Percentiles rank a stretch among this genome's conserved stretches.
Conservation (phyloP, 1,140 invertebrate genomes). For the Drosophila orena region DNA sequence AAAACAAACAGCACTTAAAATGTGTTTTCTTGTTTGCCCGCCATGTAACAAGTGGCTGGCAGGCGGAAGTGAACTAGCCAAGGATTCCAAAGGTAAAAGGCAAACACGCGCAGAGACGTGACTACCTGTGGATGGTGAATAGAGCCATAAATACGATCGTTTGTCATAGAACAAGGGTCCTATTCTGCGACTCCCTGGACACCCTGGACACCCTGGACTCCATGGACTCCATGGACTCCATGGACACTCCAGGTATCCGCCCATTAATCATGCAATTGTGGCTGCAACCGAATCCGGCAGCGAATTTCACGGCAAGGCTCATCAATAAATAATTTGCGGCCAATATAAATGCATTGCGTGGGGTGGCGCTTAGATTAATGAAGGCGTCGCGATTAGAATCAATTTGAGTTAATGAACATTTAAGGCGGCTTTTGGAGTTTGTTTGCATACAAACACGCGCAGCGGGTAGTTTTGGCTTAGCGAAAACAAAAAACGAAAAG, state of each 20-base stretch:
- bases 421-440: slow-evolving; percentile 62
- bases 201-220: slow-evolving; percentile 6
- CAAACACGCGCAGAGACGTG: slow-evolving; percentile 37
- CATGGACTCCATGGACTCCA: not conserved
- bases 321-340: slow-evolving; percentile 65
- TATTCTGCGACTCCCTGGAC: slow-evolving; percentile 2
- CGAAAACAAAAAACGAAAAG: slow-evolving; percentile 7
- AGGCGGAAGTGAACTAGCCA: slow-evolving; percentile 64
- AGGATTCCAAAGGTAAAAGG: slow-evolving; percentile 41
- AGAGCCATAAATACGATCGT: slow-evolving; percentile 61
- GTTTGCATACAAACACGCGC: slow-evolving; percentile 71
- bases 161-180: slow-evolving; percentile 51
- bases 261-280: slow-evolving; percentile 72
- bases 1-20: slow-evolving; percentile 70
- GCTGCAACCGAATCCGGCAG: slow-evolving; percentile 45
- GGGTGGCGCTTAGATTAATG: slow-evolving; percentile 79
- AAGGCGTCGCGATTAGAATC: slow-evolving; percentile 73
- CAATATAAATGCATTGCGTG: slow-evolving; percentile 64
- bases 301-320: slow-evolving; percentile 43
- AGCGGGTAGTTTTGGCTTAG: slow-evolving; percentile 40
- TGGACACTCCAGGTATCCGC: slow-evolving; percentile 17
- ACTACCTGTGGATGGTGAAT: slow-evolving; percentile 53
- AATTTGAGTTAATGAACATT: slow-evolving; percentile 81
- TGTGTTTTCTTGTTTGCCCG: slow-evolving; percentile 58
- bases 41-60: slow-evolving; percentile 62